These are phyloP conservation scores for Coptotermes formosanus DNA, from an alignment of 1,140 invertebrate species.

Conservation along the genomic window DNA sequence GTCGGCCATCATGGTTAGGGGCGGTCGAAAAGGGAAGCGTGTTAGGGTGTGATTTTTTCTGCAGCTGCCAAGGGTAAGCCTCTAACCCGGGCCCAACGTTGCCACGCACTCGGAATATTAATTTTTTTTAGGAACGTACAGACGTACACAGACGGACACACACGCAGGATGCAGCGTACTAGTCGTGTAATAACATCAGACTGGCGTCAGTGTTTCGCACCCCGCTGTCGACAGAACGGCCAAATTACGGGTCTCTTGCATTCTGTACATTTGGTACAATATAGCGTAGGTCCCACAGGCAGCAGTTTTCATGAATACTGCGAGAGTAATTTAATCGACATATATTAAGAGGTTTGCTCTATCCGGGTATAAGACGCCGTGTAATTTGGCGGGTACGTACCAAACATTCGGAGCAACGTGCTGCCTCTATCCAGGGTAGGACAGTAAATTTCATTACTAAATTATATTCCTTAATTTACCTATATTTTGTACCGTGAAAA, in stretches of 20 bases:
- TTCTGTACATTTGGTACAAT: too few relatives aligned
- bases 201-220: neutral
- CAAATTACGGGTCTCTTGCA: neutral
- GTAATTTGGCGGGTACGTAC: too few relatives aligned
- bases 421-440: too few relatives aligned
- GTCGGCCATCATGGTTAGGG: conserved; percentile 6
- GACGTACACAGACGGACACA: neutral
- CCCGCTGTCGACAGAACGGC: neutral
- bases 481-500: too few relatives aligned
- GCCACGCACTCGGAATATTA: conserved; percentile 14
- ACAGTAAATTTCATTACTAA: too few relatives aligned
- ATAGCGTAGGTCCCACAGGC: too few relatives aligned
- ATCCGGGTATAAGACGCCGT: too few relatives aligned
- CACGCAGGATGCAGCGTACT: neutral
- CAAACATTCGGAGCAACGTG: too few relatives aligned
- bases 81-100: neutral
- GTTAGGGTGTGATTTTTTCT: neutral
- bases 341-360: too few relatives aligned
- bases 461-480: too few relatives aligned
- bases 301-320: too few relatives aligned
- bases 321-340: too few relatives aligned
- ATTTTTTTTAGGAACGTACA: neutral
- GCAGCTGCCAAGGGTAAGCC: neutral
- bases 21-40: conserved; percentile 12
- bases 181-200: neutral